Percentiles rank a stretch among this genome's conserved stretches.
Conservation (phyloP, 2,888 invertebrate species). For the Lasioglossum malachurum region DNA sequence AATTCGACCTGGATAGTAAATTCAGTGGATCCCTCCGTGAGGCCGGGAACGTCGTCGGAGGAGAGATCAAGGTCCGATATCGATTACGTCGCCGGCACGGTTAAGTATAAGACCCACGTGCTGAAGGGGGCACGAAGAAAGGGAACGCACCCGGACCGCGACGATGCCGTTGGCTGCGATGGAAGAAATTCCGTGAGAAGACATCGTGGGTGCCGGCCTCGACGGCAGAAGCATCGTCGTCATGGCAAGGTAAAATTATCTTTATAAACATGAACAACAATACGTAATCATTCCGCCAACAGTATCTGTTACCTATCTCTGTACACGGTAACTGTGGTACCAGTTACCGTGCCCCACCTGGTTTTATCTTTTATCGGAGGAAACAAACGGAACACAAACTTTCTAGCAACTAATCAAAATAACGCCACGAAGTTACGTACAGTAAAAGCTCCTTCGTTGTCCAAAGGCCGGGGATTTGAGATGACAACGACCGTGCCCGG, state of each 20-base stretch:
- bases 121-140: constrained; percentile 57
- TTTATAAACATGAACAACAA: too few species aligned
- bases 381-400: too few species aligned
- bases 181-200: constrained; percentile 51
- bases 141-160: constrained; percentile 41
- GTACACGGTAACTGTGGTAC: too few species aligned
- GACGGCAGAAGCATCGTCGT: constrained; percentile 69
- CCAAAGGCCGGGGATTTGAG: too few species aligned
- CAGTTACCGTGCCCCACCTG: too few species aligned
- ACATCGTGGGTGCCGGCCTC: constrained; percentile 61
- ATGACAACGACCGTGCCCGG: too few species aligned
- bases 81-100: constrained; percentile 48
- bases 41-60: constrained; percentile 53
- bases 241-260: constrained; percentile 70
- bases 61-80: constrained; percentile 54
- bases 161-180: constrained; percentile 54
- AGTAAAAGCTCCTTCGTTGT: too few species aligned
- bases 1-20: constrained; percentile 68
- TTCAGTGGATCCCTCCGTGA: constrained; percentile 61
- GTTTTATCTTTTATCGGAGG: too few species aligned
- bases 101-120: constrained; percentile 69
- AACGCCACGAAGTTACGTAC: too few species aligned
- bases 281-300: too few species aligned
- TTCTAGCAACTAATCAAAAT: too few species aligned
- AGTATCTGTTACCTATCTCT: too few species aligned